Conservation (phyloP, 1,140 invertebrate genomes). For the Aphelinus certus region DNA sequence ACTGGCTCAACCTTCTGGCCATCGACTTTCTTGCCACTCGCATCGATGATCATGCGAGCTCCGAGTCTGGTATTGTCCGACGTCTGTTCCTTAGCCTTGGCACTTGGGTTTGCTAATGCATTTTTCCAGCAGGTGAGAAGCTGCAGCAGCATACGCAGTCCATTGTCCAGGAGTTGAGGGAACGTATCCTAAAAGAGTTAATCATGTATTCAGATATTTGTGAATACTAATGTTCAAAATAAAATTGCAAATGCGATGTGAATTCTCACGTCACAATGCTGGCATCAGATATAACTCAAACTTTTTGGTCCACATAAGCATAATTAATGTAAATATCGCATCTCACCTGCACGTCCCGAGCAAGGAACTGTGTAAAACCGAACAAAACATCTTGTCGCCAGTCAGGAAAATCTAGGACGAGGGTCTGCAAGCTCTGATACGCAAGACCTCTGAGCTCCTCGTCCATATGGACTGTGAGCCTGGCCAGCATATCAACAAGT, state of each 20-base stretch:
- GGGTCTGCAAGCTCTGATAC: slow-evolving; percentile 94
- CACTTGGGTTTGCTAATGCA: slow-evolving; percentile 68
- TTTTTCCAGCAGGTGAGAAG: slow-evolving; percentile 93
- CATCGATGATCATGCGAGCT: slow-evolving; percentile 51
- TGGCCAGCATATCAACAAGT: slow-evolving; percentile 89
- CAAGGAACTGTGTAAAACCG: slow-evolving; percentile 93
- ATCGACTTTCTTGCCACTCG: slow-evolving; percentile 54
- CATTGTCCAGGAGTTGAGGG: slow-evolving; percentile 90
- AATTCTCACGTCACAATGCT: too few relatives aligned
- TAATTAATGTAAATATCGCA: too few relatives aligned
- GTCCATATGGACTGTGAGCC: slow-evolving; percentile 94
- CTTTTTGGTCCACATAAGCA: too few relatives aligned
- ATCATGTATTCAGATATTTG: background rate
- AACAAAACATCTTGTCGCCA: slow-evolving; percentile 96
- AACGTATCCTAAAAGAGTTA: slow-evolving; percentile 76
- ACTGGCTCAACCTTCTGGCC: slow-evolving; percentile 74
- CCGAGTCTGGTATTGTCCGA: slow-evolving; percentile 21
- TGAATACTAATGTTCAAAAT: background rate
- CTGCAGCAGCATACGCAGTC: slow-evolving; percentile 92
- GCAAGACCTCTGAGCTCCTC: slow-evolving; percentile 90
- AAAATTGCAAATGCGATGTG: too few relatives aligned
- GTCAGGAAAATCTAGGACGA: slow-evolving; percentile 95
- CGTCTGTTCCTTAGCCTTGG: slow-evolving; percentile 59
- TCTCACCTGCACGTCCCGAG: slow-evolving; percentile 78
- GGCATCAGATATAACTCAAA: too few relatives aligned